Evolutionary conservation across 2,888 invertebrate genomes (phyloP), one percentile per base, ranked within the genome.

Genomic region (Phragmatobia fuliginosa): DNA sequence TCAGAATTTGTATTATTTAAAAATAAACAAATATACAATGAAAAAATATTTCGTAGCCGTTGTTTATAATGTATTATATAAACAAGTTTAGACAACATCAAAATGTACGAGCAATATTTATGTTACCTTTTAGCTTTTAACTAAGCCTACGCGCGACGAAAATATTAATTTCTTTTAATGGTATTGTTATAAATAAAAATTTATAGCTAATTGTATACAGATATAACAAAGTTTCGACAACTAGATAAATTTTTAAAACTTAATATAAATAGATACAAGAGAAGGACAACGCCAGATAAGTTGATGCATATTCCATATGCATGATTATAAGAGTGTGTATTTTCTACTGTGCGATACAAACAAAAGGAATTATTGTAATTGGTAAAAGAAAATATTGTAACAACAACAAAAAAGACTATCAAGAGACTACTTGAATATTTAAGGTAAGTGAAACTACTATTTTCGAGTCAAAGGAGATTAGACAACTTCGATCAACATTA

Each of bases 301-400:
- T 38, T 58, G 71, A 81, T 70, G 71, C 75, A 79, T 77, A 80
- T 81, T 66, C 75, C 70, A 69, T 80, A 81, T 70, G 72, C 73
- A 72, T 71, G 64, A 80, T 79, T 77, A 76, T 72, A 80, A 80
- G 81, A 81, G 79, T 80, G 77, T 79, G 80, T 80, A 81, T 81
- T 81, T 75, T 71, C n/a, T 75, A 75, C 68, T 73, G 67, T 79
- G 68, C 63, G 64, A 77, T 64, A 76, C 63, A 76, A 62, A 71
- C 63, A 75, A 71, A 69, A 71, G 74, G 70, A 64, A 69, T 62
- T 60, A 68, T 62, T 49, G 71, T 41, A 32, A 31, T 28, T 66
- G 64, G 66, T 65, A 67, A 71, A 70, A 72, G 68, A 79, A 72
- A 77, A 72, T 59, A 56, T 63, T 75, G 73, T 68, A 73, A 71